A percentile compares a stretch with the other conserved stretches of the same genome.
Evolutionary conservation across 2,888 invertebrate species (phyloP).

Genomic region (Cyclophora albipunctata): DNA sequence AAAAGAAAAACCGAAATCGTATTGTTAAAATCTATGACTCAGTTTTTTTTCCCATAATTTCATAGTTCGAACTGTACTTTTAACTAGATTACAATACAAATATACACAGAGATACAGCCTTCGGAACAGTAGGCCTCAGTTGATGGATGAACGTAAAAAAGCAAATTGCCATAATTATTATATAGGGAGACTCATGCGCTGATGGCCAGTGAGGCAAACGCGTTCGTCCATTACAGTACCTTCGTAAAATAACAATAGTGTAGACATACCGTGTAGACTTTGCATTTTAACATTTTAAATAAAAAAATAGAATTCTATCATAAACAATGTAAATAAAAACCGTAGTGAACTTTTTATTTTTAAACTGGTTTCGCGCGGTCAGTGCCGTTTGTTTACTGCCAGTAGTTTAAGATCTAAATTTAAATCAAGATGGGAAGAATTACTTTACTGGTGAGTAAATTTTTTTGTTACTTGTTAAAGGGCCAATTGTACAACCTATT

Average conservation of each 20-base stretch:
- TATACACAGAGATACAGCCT: constrained; percentile 6
- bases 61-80: too few relatives aligned
- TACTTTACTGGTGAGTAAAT: constrained; percentile 26
- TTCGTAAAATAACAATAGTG: constrained; percentile 16
- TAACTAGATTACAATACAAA: constrained; percentile 1
- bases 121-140: constrained; percentile 12
- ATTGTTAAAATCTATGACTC: constrained; percentile 1
- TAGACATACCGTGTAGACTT: too few relatives aligned
- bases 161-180: constrained; percentile 64
- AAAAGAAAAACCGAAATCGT: too few relatives aligned
- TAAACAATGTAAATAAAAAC: constrained; percentile 21
- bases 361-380: constrained; percentile 36
- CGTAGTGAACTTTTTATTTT: constrained; percentile 9
- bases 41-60: constrained; percentile 10
- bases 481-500: too few relatives aligned
- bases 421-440: constrained; percentile 25
- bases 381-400: constrained; percentile 29
- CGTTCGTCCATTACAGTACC: constrained; percentile 34
- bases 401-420: constrained; percentile 19
- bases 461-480: not conserved
- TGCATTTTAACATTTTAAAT: not conserved
- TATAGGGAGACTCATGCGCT: constrained; percentile 51
- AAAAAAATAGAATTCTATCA: constrained; percentile 7
- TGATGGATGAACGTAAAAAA: constrained; percentile 55
- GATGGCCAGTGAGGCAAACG: constrained; percentile 47